Base-by-base conservation (phyloP, 2,797 vertebrate species). In the Euphonia xanthogaster region DNA sequence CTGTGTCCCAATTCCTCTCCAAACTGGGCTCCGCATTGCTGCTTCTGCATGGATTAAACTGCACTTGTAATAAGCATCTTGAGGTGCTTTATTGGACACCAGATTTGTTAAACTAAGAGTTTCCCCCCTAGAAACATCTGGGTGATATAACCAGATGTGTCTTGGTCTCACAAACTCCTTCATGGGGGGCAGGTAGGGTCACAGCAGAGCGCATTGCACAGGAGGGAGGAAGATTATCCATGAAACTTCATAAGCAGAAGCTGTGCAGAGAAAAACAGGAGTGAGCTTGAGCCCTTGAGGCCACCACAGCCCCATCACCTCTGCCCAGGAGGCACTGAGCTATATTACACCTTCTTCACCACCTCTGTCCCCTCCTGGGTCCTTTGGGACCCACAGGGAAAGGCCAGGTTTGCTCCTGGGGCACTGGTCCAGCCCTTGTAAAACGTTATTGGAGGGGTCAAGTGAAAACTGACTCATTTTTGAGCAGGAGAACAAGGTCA, bases 401-500 rank as follows among this genome's bases (percentile, higher is more conserved):
- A 78, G 30, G 28, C 42, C 53, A 57, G 14, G 27, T 63, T 90
- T 84, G 40, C 53, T 79, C 30, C 35, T 8, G 28, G 44, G 74
- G 39, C 22, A 1, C 37, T 57, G 42, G 3, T 74, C 68, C 75
- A 94, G 54, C 48, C 25, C 55, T 86, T 39, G 18, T 90, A 88
- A 89, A 95, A 84, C 0, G 0, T 58, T 81, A 33, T 23, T 80
- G 22, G 18, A 75, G 58, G 35, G 63, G 19, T 30, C 27, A 67
- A 86, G 55, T 84, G 88, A 94, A 90, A 93, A 93, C 61, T 21
- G 39, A 50, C 35, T 88, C 42, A 44, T 81, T 96, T 93, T 84
- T 91, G 72, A 84, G 79, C 55, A 71, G 76, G 37, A 88, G 40
- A 31, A 61, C 74, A 84, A 94, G 85, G 60, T 88, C 45, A 67